These are phyloP conservation scores for Drosophila kambysellisi DNA, from an alignment of 2,888 invertebrate genomes.

Conservation along the genomic window DNA sequence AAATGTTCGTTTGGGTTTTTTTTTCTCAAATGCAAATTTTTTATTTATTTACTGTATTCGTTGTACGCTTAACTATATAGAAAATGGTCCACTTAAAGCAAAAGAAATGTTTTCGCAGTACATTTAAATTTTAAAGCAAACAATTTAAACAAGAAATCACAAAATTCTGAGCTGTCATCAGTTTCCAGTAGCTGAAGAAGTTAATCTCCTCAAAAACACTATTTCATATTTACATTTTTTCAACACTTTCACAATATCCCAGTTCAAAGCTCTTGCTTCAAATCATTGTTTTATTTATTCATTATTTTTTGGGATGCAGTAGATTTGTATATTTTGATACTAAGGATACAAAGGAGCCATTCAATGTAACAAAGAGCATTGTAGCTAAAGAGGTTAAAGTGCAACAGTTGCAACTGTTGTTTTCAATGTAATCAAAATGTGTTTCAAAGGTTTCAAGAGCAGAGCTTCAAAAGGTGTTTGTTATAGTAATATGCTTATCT, in stretches of 20 bases:
- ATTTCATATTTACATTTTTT: neutral
- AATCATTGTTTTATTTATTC: conserved; percentile 1
- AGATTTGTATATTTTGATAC: conserved; percentile 2
- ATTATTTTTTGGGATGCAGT: conserved; percentile 4
- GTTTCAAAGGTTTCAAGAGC: conserved; percentile 3
- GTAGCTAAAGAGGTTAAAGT: conserved; percentile 3
- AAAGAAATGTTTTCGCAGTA: neutral
- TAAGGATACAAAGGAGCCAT: conserved; percentile 16
- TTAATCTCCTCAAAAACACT: neutral
- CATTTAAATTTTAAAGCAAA: neutral
- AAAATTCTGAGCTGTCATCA: neutral
- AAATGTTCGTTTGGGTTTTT: neutral
- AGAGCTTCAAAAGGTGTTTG: neutral
- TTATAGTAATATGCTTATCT: conserved; percentile 6
- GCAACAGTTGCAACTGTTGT: neutral
- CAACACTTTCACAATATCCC: neutral
- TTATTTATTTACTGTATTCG: neutral
- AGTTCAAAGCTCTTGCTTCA: neutral
- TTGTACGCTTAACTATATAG: neutral
- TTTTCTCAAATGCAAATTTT: neutral
- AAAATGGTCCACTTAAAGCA: neutral
- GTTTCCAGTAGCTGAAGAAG: neutral
- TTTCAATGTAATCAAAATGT: neutral
- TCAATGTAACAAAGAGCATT: conserved; percentile 2
- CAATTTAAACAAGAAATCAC: neutral